Evolutionary conservation across 2,797 vertebrate genomes (phyloP).

Genomic region (Gymnothorax reevesii): DNA sequence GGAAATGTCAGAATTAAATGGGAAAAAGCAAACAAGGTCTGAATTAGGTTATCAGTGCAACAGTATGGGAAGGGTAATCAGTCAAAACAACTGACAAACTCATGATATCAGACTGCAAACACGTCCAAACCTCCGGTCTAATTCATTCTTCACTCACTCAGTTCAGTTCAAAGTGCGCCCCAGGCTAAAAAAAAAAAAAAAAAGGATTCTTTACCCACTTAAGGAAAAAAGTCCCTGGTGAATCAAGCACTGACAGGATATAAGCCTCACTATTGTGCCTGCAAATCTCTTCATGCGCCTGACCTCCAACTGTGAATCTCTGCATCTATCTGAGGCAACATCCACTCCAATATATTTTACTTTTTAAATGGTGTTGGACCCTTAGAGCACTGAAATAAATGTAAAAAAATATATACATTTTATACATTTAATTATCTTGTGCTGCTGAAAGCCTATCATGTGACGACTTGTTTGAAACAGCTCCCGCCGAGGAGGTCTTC

Average conservation of each 20-base stretch:
- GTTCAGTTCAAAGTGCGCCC: conserved; percentile 45
- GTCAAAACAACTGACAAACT: conserved; percentile 4
- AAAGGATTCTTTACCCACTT: conserved; percentile 73
- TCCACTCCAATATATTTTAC: background rate
- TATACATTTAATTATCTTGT: no score
- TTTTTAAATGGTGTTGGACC: no score
- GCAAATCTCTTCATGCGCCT: background rate
- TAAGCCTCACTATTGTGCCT: conserved; percentile 73
- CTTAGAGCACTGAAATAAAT: no score
- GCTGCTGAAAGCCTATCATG: no score
- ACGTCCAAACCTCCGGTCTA: background rate
- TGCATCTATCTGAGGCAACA: background rate
- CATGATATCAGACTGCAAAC: conserved; percentile 22
- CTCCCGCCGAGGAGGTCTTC: no score
- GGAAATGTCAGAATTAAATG: background rate
- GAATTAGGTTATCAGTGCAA: background rate
- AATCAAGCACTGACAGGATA: conserved; percentile 76
- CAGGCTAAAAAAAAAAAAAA: conserved; percentile 68
- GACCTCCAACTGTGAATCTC: conserved; percentile 19
- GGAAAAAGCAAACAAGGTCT: background rate
- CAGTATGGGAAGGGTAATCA: background rate
- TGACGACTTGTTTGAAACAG: no score
- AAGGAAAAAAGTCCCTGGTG: conserved; percentile 65
- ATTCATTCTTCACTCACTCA: background rate
- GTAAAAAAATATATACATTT: no score